Conservation (phyloP, 2,113 vertebrate genomes). For the Furnarius figulus region DNA sequence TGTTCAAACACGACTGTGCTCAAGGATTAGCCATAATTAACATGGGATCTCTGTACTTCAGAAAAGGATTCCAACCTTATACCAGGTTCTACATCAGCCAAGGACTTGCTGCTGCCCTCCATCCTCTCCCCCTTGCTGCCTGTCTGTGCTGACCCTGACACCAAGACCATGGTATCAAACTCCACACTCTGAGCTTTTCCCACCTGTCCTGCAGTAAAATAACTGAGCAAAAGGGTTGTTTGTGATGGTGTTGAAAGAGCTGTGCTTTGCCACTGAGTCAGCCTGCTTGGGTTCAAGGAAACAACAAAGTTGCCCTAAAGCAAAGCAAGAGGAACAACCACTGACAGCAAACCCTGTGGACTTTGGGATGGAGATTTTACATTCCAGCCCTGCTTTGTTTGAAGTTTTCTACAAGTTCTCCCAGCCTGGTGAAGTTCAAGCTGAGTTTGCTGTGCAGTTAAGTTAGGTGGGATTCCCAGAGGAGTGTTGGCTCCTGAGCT, state of each 20-base stretch:
- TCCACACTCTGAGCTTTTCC: neutral
- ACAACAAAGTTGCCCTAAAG: neutral
- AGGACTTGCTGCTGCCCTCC: neutral
- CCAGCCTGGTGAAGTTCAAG: neutral
- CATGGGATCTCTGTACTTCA: neutral
- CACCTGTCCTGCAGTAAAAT: neutral
- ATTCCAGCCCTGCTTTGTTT: neutral
- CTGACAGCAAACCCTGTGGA: neutral
- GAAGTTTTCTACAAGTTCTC: neutral
- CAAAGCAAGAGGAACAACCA: neutral
- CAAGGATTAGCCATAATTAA: neutral
- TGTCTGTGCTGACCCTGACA: neutral
- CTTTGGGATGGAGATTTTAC: neutral
- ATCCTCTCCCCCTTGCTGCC: neutral
- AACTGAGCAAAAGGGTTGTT: neutral
- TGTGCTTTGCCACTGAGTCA: neutral
- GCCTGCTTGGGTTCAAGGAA: neutral
- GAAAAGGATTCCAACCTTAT: neutral
- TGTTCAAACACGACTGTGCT: neutral
- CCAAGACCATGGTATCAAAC: neutral
- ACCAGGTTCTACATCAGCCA: neutral
- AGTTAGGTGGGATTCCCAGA: neutral
- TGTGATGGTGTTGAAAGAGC: neutral
- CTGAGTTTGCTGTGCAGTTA: neutral
- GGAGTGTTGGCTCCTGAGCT: neutral